Evolutionary conservation across 1,140 invertebrate species (phyloP), one percentile per base, ranked within the genome.

Genomic region (Asbolus verrucosus): DNA sequence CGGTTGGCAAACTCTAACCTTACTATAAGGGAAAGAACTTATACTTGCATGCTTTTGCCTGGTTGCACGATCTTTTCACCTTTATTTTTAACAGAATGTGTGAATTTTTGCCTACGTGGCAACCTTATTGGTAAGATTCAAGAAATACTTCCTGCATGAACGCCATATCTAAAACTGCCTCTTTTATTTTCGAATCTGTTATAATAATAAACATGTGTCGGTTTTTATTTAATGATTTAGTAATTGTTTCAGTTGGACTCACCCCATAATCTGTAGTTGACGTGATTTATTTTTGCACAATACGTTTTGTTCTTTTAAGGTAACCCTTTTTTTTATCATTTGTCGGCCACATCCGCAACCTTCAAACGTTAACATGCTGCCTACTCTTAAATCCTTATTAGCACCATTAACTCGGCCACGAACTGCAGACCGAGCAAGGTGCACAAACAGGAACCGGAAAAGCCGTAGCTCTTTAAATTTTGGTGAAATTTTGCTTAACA

Each of bases 1-100:
- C 71, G 67, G 71, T 79, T 78, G 73, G 65, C 74, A 70, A 72
- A 79, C 65, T 79, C 75, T 78, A 67, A 79, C 80, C 80, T 81
- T 81, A 81, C 80, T 81, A 81, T 81, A 81, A 81, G 78, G 80
- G 79, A 80, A 80, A 78, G 77, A 75, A 72, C 69, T 83, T 83
- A 79, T 81, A 77, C 79, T 81, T 80, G 76, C 79, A 81, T 84
- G 73, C 67, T 71, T 75, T 43, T 70, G 36, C 36, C 59, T 70
- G 41, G 14, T 38, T 71, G 71, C 18, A 18, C 21, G 54, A 6
- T 68, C 33, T 36, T 70, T 54, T 50, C 43, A 66, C 65, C 41
- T 67, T 70, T 39, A 67, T 66, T 65, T 71, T 71, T 67, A 70
- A 73, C 43, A 69, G 63, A 69, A 69, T 73, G 69, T 73, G 24